Conservation (phyloP, 2,797 vertebrate genomes). For the Monodelphis domestica region DNA sequence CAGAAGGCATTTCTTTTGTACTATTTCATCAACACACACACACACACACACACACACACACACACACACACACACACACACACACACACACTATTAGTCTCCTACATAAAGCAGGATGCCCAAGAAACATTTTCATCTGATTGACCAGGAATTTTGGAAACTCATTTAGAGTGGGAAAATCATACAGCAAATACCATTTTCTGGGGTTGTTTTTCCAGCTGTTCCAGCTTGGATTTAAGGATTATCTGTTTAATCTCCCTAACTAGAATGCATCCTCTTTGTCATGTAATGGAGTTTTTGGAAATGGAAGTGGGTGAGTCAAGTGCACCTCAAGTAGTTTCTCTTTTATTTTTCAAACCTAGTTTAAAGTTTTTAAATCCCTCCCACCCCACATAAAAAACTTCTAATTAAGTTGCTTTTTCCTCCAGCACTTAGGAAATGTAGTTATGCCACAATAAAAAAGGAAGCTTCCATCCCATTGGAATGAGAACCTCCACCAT, state of each 20-base stretch:
- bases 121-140: not conserved
- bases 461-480: not conserved
- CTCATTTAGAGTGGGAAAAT: not conserved
- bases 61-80: no score
- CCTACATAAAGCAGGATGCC: slow-evolving; percentile 12
- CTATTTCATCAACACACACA: not conserved
- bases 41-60: no score
- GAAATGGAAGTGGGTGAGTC: not conserved
- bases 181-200: not conserved
- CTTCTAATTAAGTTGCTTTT: not conserved
- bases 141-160: slow-evolving; percentile 36
- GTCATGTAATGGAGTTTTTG: not conserved
- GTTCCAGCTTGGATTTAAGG: not conserved
- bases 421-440: not conserved
- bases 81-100: not conserved
- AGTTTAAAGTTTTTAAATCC: not conserved
- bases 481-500: not conserved
- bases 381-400: not conserved
- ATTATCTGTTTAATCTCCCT: not conserved
- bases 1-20: not conserved
- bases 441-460: not conserved
- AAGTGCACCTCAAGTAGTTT: not conserved
- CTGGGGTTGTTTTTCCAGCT: not conserved
- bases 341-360: not conserved
- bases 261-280: not conserved